Conservation (phyloP, 1,140 invertebrate species). For the Microplitis demolitor region DNA sequence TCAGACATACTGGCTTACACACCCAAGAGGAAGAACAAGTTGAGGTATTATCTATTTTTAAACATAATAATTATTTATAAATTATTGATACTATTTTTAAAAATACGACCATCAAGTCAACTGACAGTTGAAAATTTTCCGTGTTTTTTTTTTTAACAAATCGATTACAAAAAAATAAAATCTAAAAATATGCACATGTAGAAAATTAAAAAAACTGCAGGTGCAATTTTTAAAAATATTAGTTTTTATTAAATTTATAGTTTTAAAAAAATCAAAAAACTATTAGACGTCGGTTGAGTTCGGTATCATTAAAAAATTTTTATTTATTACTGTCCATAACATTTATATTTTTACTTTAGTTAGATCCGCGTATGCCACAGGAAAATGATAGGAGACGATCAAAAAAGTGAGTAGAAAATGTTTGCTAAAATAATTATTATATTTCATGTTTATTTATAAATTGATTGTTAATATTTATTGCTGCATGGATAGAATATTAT, state of each 20-base stretch:
- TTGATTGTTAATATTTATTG: constrained; percentile 29
- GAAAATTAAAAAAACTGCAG: no score
- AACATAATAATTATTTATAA: constrained; percentile 5
- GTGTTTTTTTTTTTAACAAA: no score
- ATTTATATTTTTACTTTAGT: neutral
- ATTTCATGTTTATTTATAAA: neutral
- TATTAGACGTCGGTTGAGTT: no score
- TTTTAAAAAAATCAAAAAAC: no score
- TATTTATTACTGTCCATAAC: no score
- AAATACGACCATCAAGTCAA: no score
- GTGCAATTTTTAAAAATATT: no score
- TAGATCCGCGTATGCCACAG: no score
- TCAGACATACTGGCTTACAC: constrained; percentile 46
- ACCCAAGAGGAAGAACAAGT: constrained; percentile 49
- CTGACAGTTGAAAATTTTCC: no score
- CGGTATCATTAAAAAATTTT: neutral
- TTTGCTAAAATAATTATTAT: neutral
- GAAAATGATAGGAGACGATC: constrained; percentile 25
- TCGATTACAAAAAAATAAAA: no score
- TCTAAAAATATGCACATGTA: no score
- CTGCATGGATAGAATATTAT: constrained; percentile 49
- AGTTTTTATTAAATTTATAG: no score
- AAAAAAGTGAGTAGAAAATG: constrained; percentile 39
- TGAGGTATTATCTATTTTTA: constrained; percentile 39
- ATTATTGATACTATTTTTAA: constrained; percentile 1